Conservation (phyloP, 2,797 vertebrate species). For the Chrysolophus pictus region DNA sequence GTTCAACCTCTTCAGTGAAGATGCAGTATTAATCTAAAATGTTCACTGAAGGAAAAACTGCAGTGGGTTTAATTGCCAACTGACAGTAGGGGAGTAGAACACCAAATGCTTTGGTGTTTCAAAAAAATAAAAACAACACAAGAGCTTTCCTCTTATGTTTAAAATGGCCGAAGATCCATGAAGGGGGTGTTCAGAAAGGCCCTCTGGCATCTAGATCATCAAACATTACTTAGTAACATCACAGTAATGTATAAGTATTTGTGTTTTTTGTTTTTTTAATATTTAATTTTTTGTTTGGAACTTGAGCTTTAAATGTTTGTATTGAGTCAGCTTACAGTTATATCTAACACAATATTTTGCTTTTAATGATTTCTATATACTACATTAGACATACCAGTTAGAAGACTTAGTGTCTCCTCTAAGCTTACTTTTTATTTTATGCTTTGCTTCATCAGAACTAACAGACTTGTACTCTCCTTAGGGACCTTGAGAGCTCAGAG, state of each 20-base stretch:
- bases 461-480: background rate
- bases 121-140: background rate
- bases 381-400: background rate
- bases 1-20: background rate
- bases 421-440: background rate
- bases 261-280: background rate
- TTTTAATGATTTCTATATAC: background rate
- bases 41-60: background rate
- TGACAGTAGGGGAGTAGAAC: background rate
- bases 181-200: background rate
- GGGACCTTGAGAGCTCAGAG: background rate
- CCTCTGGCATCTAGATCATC: background rate
- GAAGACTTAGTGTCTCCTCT: background rate
- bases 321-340: background rate
- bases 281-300: background rate
- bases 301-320: background rate
- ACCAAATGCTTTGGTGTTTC: background rate
- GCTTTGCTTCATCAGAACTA: background rate
- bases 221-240: background rate
- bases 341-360: background rate
- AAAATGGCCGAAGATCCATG: background rate
- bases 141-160: rapidly evolving
- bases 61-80: background rate
- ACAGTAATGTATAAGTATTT: background rate
- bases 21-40: background rate